Evolutionary conservation across 2,797 vertebrate genomes (phyloP).

Genomic region (Otolemur crassicaudatus): DNA sequence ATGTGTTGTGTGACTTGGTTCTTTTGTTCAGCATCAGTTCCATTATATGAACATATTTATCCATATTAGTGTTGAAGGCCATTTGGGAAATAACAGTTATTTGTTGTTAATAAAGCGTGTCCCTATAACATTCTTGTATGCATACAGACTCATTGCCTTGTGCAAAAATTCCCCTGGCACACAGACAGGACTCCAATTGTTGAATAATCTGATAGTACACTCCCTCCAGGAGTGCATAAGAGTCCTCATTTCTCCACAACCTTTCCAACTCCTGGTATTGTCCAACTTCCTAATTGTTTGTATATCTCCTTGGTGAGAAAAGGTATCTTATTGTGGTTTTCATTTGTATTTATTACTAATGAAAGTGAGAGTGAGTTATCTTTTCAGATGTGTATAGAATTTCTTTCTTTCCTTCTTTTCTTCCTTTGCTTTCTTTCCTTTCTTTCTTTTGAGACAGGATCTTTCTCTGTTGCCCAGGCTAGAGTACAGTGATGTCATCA

Average conservation of each 20-base stretch:
- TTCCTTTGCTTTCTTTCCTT: background rate
- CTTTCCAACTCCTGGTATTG: background rate
- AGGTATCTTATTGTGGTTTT: background rate
- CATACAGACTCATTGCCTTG: background rate
- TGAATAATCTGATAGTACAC: background rate
- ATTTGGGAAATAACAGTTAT: background rate
- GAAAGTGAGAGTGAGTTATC: background rate
- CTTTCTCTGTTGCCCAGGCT: background rate
- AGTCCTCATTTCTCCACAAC: background rate
- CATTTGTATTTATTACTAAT: constrained; percentile 3
- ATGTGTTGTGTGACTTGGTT: background rate
- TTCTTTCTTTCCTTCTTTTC: background rate
- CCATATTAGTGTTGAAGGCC: background rate
- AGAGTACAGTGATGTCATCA: background rate
- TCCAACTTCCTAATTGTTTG: constrained; percentile 7
- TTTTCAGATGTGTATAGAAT: constrained; percentile 6
- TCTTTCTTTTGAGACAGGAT: background rate
- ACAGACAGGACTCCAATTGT: background rate
- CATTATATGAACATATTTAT: background rate
- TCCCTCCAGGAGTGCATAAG: background rate
- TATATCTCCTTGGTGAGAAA: background rate
- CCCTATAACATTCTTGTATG: background rate
- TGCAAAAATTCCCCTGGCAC: background rate
- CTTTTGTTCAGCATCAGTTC: background rate
- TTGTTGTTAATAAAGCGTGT: background rate